Evolutionary conservation across 2,797 vertebrate species (phyloP).

Genomic region (Hafferia zeledoni): DNA sequence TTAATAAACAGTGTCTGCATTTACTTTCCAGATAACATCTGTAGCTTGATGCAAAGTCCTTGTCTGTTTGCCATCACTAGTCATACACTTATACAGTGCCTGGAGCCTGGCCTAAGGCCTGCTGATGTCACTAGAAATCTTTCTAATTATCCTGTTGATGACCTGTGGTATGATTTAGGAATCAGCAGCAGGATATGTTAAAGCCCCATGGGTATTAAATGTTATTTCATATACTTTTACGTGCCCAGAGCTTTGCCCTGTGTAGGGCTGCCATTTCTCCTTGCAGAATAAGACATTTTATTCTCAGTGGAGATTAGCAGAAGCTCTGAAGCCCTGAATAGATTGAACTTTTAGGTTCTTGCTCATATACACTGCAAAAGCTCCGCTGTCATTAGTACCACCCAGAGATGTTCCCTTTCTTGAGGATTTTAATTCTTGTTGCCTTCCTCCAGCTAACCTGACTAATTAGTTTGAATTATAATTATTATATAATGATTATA

Average conservation of each 20-base stretch:
- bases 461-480: neutral
- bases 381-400: neutral
- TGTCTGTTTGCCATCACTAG: neutral
- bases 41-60: neutral
- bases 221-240: neutral
- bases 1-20: neutral
- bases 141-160: neutral
- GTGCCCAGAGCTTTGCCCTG: neutral
- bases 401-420: neutral
- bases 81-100: neutral
- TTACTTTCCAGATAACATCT: slow-evolving; percentile 6
- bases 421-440: neutral
- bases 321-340: neutral
- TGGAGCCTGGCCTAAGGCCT: neutral
- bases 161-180: neutral
- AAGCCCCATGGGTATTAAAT: neutral
- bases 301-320: neutral
- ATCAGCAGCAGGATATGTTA: neutral
- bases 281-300: neutral
- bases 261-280: neutral
- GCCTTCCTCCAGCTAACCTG: neutral
- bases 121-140: neutral
- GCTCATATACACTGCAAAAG: neutral
- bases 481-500: no score
- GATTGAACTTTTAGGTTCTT: neutral